These are phyloP conservation scores for Thomomys bottae DNA, from an alignment of 2,113 vertebrate species.

Conservation along the genomic window DNA sequence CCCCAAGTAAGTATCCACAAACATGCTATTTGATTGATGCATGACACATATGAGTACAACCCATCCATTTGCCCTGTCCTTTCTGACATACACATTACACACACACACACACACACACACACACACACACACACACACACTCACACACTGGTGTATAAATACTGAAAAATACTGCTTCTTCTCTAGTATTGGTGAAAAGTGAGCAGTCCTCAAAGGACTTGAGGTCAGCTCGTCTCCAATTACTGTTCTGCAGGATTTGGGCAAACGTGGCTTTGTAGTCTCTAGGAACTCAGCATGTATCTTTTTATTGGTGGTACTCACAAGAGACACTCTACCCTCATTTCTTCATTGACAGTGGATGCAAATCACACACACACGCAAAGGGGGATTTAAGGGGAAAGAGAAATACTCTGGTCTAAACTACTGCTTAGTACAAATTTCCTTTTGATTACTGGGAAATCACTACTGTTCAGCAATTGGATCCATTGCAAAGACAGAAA, in stretches of 20 bases:
- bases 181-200: background rate
- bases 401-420: background rate
- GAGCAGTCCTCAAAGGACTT: background rate
- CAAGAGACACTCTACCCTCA: background rate
- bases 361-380: background rate
- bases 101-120: background rate
- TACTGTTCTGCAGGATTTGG: background rate
- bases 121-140: background rate
- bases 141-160: no score
- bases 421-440: background rate
- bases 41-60: background rate
- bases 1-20: background rate
- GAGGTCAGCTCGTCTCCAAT: background rate
- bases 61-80: no score
- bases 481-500: background rate
- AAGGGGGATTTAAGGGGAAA: background rate
- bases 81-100: no score
- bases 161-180: background rate
- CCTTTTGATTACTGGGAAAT: background rate
- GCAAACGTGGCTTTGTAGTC: background rate
- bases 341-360: constrained; percentile 7
- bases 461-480: background rate
- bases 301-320: background rate
- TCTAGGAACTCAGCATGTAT: background rate
- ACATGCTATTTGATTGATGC: background rate